phyloP scores from a whole-genome alignment of 2,113 vertebrate genomes.

The Tachycineta bicolor region DNA sequence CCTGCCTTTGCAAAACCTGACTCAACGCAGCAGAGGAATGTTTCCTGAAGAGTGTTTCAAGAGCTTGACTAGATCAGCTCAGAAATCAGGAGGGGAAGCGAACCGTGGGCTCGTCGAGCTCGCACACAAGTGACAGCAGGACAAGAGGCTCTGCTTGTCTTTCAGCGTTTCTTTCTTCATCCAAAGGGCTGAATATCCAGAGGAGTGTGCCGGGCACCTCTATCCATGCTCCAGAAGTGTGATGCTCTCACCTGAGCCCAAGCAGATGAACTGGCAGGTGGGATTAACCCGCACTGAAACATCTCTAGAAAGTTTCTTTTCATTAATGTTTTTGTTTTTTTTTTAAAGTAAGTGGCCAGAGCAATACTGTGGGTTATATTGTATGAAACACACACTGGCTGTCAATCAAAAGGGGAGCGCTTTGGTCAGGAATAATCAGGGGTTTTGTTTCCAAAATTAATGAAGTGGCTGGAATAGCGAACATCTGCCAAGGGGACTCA shows the following conservation, averaged over 20 bases:
- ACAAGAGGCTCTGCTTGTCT: neutral
- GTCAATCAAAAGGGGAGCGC: constrained; percentile 70
- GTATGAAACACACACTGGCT: constrained; percentile 70
- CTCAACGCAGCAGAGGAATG: neutral
- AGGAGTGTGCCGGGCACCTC: neutral
- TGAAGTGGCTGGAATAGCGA: constrained; percentile 75
- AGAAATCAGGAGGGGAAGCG: neutral
- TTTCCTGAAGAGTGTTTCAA: neutral
- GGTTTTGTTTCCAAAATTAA: constrained; percentile 79
- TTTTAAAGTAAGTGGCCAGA: neutral
- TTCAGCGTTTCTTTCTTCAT: neutral
- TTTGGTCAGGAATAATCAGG: constrained; percentile 68
- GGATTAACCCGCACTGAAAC: neutral
- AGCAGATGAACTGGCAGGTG: neutral
- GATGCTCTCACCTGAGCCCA: neutral
- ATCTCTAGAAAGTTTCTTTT: neutral
- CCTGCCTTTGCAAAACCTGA: neutral
- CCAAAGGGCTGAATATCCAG: neutral
- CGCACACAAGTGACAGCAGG: fast-evolving
- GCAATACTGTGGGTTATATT: neutral
- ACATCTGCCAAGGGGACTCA: constrained; percentile 78
- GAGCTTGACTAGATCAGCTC: neutral
- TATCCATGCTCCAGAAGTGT: neutral
- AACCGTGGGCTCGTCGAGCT: fast-evolving
- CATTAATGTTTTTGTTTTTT: neutral